These are phyloP conservation scores for Formica exsecta DNA, from an alignment of 1,140 invertebrate species.

Conservation along the genomic window DNA sequence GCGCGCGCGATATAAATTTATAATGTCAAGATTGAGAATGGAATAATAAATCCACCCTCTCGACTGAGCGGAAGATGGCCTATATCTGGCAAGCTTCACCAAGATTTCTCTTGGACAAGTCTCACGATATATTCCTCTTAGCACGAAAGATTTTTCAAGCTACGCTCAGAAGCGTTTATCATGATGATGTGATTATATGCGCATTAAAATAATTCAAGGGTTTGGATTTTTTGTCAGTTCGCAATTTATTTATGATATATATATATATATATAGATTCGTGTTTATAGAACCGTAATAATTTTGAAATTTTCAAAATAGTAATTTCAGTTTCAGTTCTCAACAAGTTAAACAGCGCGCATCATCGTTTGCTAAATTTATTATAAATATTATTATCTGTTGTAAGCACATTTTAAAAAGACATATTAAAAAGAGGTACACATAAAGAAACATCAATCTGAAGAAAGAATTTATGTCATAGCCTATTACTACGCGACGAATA, in stretches of 20 bases:
- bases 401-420: not conserved
- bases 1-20: constrained; percentile 71
- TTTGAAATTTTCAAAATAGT: not conserved
- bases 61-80: constrained; percentile 10
- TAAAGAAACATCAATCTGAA: not conserved
- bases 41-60: constrained; percentile 66
- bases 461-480: not conserved
- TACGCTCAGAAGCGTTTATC: constrained; percentile 10
- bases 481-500: constrained; percentile 18
- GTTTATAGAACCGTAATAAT: not conserved
- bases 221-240: not conserved
- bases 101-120: constrained; percentile 3
- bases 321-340: not conserved
- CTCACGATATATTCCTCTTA: constrained; percentile 32
- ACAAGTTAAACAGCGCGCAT: not conserved
- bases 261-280: not conserved
- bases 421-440: not conserved
- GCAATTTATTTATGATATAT: not conserved
- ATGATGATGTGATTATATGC: not conserved
- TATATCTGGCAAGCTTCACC: constrained; percentile 4
- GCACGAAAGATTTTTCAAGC: not conserved
- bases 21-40: constrained; percentile 43
- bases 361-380: not conserved
- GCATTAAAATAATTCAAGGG: constrained; percentile 10
- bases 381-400: not conserved